Base-by-base conservation (phyloP, 2,797 vertebrate species). In the Falco naumanni region DNA sequence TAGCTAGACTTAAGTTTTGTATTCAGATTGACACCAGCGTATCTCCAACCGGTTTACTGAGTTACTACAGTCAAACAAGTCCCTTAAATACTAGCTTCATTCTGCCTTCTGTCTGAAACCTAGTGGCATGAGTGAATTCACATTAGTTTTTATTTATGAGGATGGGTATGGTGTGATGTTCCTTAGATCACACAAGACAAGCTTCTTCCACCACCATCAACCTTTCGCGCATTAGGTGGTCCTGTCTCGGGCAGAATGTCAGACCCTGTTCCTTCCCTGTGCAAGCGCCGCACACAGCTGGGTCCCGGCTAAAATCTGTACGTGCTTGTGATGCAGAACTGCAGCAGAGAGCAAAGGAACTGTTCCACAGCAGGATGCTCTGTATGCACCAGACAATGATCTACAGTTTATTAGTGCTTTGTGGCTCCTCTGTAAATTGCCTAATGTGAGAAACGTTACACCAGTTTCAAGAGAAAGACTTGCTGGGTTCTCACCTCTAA, bases 141-240 rank as follows among this genome's bases (percentile, higher is more conserved):
- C 2, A 0, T 37, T 37, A n/a, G 11, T 14, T 34, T 66, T 79
- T 71, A 31, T 66, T 84, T 21, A 10, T 31, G 50, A 90, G 14
- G n/a, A 74, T 60, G 25, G 9, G 5, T 57, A 22, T 33, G 41
- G 17, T 1, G 0, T 68, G 43, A 33, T 26, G 25, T 54, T 75
- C 39, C 50, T 89, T 64, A 28, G 26, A 34, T 57, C 39, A 84
- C 56, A 80, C 2, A 17, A 79, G 28, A 61, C 56, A 66, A 54
- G 47, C 21, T 72, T n/a, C 59, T 82, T 76, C 48, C 47, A 63
- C 50, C 47, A 41, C 21, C 29, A 26, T 11, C 0, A 0, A 19
- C 39, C 16, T 45, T 41, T 85, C 18, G 34, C 51, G 22, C 0
- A 1, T n/a, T 29, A 60, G 45, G 29, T 54, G 45, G 33, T 84